Base-by-base conservation (phyloP, 1,140 invertebrate species). In the Chrysomallon squamiferum region DNA sequence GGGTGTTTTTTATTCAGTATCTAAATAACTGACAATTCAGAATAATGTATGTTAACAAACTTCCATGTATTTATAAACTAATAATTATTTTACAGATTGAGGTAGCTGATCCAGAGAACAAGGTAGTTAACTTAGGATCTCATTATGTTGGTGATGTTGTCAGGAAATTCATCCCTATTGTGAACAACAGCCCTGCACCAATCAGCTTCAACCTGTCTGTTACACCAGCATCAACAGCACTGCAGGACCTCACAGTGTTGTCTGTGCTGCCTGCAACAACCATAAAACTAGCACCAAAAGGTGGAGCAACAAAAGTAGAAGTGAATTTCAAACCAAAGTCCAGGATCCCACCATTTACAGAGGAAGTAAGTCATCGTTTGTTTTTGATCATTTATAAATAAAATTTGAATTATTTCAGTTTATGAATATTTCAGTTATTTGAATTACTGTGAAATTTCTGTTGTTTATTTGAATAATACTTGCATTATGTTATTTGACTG, bases 141-240 rank as follows among this genome's bases (percentile, higher is more conserved):
- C 63, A 76, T n/a, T 66, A 77, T 25, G 74, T 84, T 11, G 77
- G 75, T 32, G 79, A 83, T 35, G 69, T 72, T 32, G 74, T 81
- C 3, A 83, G 78, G 68, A 82, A 76, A 61, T 68, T 69, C 41
- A 72, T 86, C 22, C 81, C 82, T 1, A 78, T 86, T 20, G 72
- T 83, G 18, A 86, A 86, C 71, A 79, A 80, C 62, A 85, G 81
- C 66, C 80, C 78, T 25, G 78, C 81, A n/a, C 71, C 82, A 13
- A 79, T 86, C 33, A 83, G 76, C 15, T 83, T 85, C 62, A 76
- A 76, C 20, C 66, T 86, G 58, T 73, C 76, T 5, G 67, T 82
- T 49, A 79, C 76, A 1, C 83, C 84, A 7, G 73, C 72, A 3
- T 72, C 72, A 9, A 69, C 68, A 43, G 71, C 68, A 1, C 72